Percentiles rank a stretch among this genome's conserved stretches.
phyloP scores from a whole-genome alignment of 1,140 invertebrate species.

The Microvelia longipes region DNA sequence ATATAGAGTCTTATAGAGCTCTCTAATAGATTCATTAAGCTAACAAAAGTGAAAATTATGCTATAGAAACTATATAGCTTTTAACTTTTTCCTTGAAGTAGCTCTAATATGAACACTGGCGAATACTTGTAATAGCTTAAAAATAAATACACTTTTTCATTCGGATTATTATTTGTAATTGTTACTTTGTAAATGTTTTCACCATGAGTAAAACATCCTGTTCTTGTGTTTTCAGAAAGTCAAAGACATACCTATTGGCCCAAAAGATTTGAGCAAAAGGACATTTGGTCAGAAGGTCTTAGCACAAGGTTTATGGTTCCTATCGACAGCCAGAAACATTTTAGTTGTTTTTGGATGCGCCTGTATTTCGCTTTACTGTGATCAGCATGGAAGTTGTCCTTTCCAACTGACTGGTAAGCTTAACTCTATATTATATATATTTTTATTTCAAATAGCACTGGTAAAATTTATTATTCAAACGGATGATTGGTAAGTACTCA shows the following conservation, averaged over 20 bases:
- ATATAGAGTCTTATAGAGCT: no score
- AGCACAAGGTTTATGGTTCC: conserved; percentile 46
- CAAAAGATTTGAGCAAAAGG: conserved; percentile 31
- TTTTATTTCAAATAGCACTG: background rate
- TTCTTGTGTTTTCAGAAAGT: conserved; percentile 52
- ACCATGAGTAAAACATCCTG: no score
- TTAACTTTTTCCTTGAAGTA: no score
- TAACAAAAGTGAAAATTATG: no score
- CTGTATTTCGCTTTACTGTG: conserved; percentile 44
- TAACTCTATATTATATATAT: background rate
- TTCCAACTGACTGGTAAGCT: conserved; percentile 48
- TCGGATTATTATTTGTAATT: no score
- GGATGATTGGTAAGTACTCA: no score
- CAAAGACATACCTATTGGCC: conserved; percentile 45
- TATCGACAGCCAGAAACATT: conserved; percentile 62
- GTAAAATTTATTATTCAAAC: background rate
- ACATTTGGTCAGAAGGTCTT: conserved; percentile 31
- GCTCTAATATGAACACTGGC: no score
- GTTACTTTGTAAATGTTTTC: no score
- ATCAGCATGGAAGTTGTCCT: conserved; percentile 40
- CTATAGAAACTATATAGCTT: no score
- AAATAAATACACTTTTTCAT: no score
- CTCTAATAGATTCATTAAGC: no score
- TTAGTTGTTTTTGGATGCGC: conserved; percentile 55
- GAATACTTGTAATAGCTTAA: no score